phyloP scores from a whole-genome alignment of 1,140 invertebrate genomes.

The Ylistrum balloti region DNA sequence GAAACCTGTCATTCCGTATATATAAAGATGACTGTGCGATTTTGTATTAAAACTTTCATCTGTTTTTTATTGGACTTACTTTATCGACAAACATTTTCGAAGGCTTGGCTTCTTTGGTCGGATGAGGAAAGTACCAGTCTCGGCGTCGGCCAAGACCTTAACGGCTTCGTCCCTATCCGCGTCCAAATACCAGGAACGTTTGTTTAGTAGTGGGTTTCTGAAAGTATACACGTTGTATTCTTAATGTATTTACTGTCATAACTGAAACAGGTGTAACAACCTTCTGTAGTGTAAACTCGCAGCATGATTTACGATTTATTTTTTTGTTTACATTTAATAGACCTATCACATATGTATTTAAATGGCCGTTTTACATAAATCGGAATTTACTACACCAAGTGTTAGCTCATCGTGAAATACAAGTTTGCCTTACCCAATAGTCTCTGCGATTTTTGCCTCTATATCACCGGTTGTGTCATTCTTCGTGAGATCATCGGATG shows the following conservation, averaged over 20 bases:
- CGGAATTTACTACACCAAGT: too few relatives aligned
- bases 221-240: not conserved
- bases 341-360: too few relatives aligned
- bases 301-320: too few relatives aligned
- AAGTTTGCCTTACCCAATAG: not conserved
- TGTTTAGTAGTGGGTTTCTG: not conserved
- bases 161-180: conserved; percentile 91
- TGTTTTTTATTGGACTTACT: not conserved
- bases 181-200: conserved; percentile 87
- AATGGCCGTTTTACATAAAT: too few relatives aligned
- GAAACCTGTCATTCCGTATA: too few relatives aligned
- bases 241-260: too few relatives aligned
- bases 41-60: too few relatives aligned
- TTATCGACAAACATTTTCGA: not conserved
- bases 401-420: too few relatives aligned
- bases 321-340: too few relatives aligned
- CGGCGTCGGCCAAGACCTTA: conserved; percentile 87
- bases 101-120: conserved; percentile 82
- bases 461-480: not conserved
- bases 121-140: conserved; percentile 96
- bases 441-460: not conserved
- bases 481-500: not conserved
- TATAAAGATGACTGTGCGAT: too few relatives aligned
- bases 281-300: too few relatives aligned
- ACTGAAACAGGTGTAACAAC: too few relatives aligned